These are phyloP conservation scores for Lepidothrix coronata DNA, from an alignment of 2,113 vertebrate genomes.

Conservation along the genomic window DNA sequence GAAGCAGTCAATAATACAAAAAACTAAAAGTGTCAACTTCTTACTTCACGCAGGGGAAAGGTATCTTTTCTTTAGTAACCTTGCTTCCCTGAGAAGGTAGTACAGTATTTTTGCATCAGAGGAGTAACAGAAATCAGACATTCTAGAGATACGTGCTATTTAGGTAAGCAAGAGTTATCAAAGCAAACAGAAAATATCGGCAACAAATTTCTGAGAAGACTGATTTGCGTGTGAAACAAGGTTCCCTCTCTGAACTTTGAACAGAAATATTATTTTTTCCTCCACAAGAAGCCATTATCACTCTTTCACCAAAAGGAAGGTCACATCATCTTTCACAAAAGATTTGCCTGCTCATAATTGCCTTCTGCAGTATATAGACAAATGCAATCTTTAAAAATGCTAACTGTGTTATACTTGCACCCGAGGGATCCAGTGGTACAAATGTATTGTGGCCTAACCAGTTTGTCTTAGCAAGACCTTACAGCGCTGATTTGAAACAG, in stretches of 20 bases:
- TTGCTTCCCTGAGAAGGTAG: not conserved
- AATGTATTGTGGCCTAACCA: constrained; percentile 78
- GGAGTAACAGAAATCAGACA: not conserved
- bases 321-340: constrained; percentile 73
- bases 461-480: constrained; percentile 82
- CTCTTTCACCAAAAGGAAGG: constrained; percentile 70
- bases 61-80: not conserved
- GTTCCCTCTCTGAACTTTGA: constrained; percentile 45
- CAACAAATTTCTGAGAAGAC: constrained; percentile 22
- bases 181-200: not conserved
- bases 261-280: constrained; percentile 76
- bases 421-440: constrained; percentile 73
- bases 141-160: not conserved
- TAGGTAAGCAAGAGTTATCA: not conserved
- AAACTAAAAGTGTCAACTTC: not conserved
- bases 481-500: constrained; percentile 85
- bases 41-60: not conserved
- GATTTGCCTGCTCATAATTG: constrained; percentile 78
- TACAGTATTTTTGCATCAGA: not conserved
- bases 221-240: constrained; percentile 30
- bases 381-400: constrained; percentile 79
- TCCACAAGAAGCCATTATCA: constrained; percentile 71
- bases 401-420: constrained; percentile 80
- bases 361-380: constrained; percentile 68
- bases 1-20: not conserved